Evolutionary conservation across 2,797 vertebrate species (phyloP), one percentile per base, ranked within the genome.

Genomic region (Meriones psammophilus): DNA sequence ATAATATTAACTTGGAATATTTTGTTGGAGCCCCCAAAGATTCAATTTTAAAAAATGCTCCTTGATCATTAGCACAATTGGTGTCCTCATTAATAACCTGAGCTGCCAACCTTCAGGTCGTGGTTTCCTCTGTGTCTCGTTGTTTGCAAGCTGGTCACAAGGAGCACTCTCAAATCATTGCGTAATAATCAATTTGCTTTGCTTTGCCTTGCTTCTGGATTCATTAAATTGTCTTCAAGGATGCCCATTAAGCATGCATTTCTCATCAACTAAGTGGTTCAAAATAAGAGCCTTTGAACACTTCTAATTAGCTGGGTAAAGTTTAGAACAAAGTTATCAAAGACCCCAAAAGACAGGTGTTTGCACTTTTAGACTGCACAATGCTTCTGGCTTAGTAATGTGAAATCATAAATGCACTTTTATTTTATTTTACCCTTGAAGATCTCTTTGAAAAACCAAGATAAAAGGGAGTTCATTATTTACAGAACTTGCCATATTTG

Each of bases 241-340:
- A 97, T 97, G 97, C 96, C 97, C 92, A 98, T 98, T 98, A 98
- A 98, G 96, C 12, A 94, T 97, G 98, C 97, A 98, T 98, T 98
- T 96, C 98, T 98, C 98, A 98, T 98, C 98, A 98, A 97, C 98
- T 98, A 98, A 98, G 97, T 98, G 94, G 96, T 98, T 98, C 97
- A 98, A 97, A 98, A 98, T 98, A 96, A 98, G 97, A 97, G 97
- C 92, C 98, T 98, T 98, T 95, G 96, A 98, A 98, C 87, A 94
- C 83, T 98, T 98, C 97, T 98, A 98, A 98, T 98, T 98, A 98
- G 97, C 97, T 98, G 96, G 97, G 94, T 98, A 98, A 98, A 98
- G 97, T 98, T 97, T 97, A 96, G 95, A 98, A 98, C 89, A 98
- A 98, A 98, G 97, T 97, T 98, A 98, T 97, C 94, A 97, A 89